Conservation (phyloP, 2,888 invertebrate genomes). For the Atrina japonica region DNA sequence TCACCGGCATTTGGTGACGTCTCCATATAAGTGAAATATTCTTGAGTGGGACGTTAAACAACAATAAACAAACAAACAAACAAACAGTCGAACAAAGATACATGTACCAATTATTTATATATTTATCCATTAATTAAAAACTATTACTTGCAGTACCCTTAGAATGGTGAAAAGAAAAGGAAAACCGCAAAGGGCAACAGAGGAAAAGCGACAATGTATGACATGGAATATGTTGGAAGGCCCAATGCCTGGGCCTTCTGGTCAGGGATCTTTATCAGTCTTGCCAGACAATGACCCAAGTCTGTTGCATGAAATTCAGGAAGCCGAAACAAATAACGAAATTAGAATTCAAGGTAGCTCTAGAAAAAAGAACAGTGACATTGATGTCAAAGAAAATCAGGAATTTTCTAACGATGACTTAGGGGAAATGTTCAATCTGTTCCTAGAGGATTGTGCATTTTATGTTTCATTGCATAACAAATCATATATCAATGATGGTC, state of each 20-base stretch:
- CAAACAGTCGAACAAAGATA: too few species aligned
- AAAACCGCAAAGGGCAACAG: conserved; percentile 62
- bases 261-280: conserved; percentile 40
- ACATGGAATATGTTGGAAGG: conserved; percentile 76
- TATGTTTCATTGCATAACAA: conserved; percentile 48
- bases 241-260: conserved; percentile 14
- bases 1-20: too few species aligned
- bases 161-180: conserved; percentile 75
- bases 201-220: conserved; percentile 66
- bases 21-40: too few species aligned
- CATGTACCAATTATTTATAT: too few species aligned
- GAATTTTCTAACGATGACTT: conserved; percentile 39
- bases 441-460: conserved; percentile 61
- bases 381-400: not conserved
- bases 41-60: too few species aligned
- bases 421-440: conserved; percentile 51
- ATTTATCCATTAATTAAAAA: too few species aligned
- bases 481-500: conserved; percentile 34
- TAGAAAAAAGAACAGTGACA: not conserved
- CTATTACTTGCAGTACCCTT: too few species aligned
- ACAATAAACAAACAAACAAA: too few species aligned
- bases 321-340: not conserved
- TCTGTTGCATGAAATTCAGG: conserved; percentile 37
- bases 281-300: conserved; percentile 54
- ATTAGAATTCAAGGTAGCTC: not conserved